Percentiles rank a stretch among this genome's conserved stretches.
Evolutionary conservation across 2,113 vertebrate genomes (phyloP).

Genomic region (Spea bombifrons): DNA sequence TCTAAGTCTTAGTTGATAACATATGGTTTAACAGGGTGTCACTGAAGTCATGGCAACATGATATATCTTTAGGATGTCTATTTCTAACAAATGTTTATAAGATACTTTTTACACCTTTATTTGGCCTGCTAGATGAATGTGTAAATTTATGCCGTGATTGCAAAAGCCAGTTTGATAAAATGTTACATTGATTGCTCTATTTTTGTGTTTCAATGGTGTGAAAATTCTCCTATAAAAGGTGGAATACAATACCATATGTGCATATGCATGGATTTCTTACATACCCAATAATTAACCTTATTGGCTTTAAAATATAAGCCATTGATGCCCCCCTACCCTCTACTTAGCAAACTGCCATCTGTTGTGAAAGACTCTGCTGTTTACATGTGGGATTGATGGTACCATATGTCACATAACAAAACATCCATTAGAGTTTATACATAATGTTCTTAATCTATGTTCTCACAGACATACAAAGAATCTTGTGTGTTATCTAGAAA

Average conservation of each 20-base stretch:
- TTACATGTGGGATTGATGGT: conserved; percentile 10
- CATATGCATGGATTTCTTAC: background rate
- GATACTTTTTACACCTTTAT: conserved; percentile 40
- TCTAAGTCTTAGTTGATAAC: conserved; percentile 25
- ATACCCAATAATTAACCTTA: background rate
- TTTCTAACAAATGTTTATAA: conserved; percentile 12
- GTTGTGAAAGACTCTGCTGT: conserved; percentile 13
- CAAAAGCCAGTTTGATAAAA: conserved; percentile 32
- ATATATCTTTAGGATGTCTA: conserved; percentile 30
- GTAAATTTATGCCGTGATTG: conserved; percentile 34
- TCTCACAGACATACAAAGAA: no score
- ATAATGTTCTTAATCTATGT: background rate
- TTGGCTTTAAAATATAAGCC: background rate
- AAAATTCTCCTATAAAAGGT: background rate
- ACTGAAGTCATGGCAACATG: conserved; percentile 36
- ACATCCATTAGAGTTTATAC: background rate
- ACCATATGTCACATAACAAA: background rate
- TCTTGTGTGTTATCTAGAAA: no score
- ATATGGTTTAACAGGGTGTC: conserved; percentile 39
- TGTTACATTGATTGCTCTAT: conserved; percentile 36
- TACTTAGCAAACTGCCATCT: background rate
- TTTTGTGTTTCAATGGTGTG: conserved; percentile 13
- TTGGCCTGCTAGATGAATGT: conserved; percentile 38
- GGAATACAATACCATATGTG: background rate
- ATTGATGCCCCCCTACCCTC: background rate